These are phyloP conservation scores for Puma concolor DNA, from an alignment of 2,113 vertebrate genomes.

Conservation along the genomic window DNA sequence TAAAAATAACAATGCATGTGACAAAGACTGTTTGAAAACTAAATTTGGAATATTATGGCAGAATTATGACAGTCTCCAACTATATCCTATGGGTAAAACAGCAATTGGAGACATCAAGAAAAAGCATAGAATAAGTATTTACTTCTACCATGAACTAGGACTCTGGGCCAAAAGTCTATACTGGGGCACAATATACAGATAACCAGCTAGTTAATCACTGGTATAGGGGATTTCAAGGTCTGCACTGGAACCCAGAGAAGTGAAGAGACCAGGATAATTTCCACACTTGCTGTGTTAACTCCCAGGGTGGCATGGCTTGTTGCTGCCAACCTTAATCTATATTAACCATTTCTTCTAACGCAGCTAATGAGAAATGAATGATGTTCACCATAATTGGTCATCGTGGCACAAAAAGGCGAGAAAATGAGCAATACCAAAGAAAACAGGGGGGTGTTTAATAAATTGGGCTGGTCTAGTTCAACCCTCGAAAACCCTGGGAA, in stretches of 20 bases:
- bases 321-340: neutral
- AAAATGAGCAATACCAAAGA: neutral
- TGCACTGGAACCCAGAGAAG: neutral
- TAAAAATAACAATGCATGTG: slow-evolving; percentile 49
- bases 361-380: neutral
- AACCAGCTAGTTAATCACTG: neutral
- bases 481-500: neutral
- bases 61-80: neutral
- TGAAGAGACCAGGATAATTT: neutral
- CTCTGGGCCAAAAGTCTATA: neutral
- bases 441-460: neutral
- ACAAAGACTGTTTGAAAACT: slow-evolving; percentile 40
- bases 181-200: neutral
- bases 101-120: neutral
- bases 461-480: neutral
- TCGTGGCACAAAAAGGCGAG: neutral
- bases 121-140: neutral
- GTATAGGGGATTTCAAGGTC: neutral
- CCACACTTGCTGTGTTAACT: neutral
- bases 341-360: neutral
- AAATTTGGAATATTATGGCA: slow-evolving; percentile 22
- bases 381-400: neutral
- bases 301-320: neutral
- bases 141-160: neutral
- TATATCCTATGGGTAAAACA: slow-evolving; percentile 1